A percentile compares a stretch with the other conserved stretches of the same genome.
Conservation (phyloP, 1,140 invertebrate species). For the Sitophilus oryzae region DNA sequence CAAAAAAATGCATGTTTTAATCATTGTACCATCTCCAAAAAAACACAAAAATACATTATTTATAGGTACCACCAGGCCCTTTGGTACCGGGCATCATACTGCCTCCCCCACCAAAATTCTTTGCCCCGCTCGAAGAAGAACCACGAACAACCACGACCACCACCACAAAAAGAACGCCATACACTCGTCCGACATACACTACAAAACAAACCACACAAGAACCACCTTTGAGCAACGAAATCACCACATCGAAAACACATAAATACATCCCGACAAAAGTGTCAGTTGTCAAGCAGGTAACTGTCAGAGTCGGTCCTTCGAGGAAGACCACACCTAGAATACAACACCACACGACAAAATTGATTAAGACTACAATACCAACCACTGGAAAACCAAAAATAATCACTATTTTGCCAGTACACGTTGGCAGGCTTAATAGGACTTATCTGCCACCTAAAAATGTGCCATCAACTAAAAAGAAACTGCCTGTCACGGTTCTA, state of each 20-base stretch:
- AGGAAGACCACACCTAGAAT: background rate
- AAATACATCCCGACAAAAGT: slow-evolving; percentile 16
- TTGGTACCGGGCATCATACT: slow-evolving; percentile 81
- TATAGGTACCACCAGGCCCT: slow-evolving; percentile 68
- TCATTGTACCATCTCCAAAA: too few relatives aligned
- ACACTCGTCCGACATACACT: slow-evolving; percentile 12
- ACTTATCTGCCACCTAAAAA: slow-evolving; percentile 16
- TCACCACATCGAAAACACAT: slow-evolving; percentile 24
- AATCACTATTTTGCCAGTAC: slow-evolving; percentile 18
- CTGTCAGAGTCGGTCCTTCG: slow-evolving; percentile 1
- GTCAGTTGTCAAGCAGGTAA: slow-evolving; percentile 12
- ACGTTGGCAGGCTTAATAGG: slow-evolving; percentile 14
- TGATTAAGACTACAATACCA: slow-evolving; percentile 10
- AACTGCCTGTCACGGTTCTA: slow-evolving; percentile 32
- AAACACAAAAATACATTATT: too few relatives aligned
- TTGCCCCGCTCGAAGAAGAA: slow-evolving; percentile 56
- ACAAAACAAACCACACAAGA: slow-evolving; percentile 45
- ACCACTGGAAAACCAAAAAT: slow-evolving; percentile 21
- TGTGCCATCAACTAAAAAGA: background rate
- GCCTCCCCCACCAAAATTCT: slow-evolving; percentile 81
- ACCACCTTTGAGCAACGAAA: slow-evolving; percentile 37
- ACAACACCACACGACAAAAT: background rate
- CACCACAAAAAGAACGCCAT: slow-evolving; percentile 13
- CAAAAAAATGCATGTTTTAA: too few relatives aligned
- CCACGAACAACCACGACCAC: slow-evolving; percentile 24